Conservation (phyloP, 2,888 invertebrate genomes). For the Erebia palarica region DNA sequence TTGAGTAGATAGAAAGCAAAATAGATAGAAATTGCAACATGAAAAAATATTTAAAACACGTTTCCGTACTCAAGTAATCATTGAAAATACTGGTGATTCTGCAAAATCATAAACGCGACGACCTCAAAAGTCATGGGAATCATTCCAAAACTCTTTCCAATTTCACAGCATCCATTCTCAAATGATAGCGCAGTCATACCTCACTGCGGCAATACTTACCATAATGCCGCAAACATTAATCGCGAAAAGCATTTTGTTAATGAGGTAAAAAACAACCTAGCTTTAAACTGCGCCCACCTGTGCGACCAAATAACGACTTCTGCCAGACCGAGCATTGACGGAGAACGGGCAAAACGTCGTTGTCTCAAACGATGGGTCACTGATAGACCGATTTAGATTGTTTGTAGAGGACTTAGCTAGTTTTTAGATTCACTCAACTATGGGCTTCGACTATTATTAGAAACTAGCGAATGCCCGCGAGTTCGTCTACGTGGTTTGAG, state of each 20-base stretch:
- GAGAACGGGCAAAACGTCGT: neutral
- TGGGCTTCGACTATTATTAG: no score
- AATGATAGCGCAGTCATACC: slow-evolving; percentile 41
- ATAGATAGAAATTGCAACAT: neutral
- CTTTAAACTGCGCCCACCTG: slow-evolving; percentile 54
- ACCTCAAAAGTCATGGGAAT: slow-evolving; percentile 30
- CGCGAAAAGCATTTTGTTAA: slow-evolving; percentile 60
- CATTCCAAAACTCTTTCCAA: slow-evolving; percentile 33
- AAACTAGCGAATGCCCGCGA: no score
- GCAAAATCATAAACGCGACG: slow-evolving; percentile 21
- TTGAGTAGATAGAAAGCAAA: neutral
- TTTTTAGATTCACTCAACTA: no score
- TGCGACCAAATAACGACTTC: slow-evolving; percentile 7
- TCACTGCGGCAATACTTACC: slow-evolving; percentile 46
- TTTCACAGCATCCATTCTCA: slow-evolving; percentile 34
- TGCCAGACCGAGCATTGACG: neutral
- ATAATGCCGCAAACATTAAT: slow-evolving; percentile 49
- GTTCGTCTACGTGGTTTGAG: no score
- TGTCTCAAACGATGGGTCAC: neutral
- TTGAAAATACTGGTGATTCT: slow-evolving; percentile 2
- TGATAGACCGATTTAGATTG: neutral
- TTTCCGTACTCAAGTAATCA: slow-evolving; percentile 1
- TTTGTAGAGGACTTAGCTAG: no score
- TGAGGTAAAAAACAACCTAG: slow-evolving; percentile 69
- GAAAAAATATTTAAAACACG: neutral